Evolutionary conservation across 2,113 vertebrate species (phyloP).

Genomic region (Saguinus imperator): DNA sequence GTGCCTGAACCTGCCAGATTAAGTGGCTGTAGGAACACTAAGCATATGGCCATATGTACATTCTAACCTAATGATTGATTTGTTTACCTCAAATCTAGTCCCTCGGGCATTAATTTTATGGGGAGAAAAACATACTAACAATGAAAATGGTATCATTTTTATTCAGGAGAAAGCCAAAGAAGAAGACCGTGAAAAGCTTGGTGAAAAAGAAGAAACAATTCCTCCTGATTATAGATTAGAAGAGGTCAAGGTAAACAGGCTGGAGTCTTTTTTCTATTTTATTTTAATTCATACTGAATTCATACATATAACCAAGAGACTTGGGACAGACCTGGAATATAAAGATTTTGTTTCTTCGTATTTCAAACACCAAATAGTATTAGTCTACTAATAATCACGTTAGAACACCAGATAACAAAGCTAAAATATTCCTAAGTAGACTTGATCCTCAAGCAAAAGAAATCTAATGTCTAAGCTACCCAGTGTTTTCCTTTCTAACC

Average conservation of each 20-base stretch:
- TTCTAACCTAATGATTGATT: not conserved
- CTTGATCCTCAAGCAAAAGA: not conserved
- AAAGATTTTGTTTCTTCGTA: conserved; percentile 1
- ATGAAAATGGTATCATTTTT: not conserved
- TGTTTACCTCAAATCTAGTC: not conserved
- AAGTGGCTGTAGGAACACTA: not conserved
- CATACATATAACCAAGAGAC: not conserved
- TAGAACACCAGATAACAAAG: not conserved
- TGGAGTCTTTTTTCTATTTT: not conserved
- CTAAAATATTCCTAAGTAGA: not conserved
- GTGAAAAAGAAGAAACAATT: conserved; percentile 86
- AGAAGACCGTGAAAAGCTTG: conserved; percentile 81
- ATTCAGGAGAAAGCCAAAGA: conserved; percentile 83
- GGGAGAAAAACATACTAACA: not conserved
- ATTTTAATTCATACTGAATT: not conserved
- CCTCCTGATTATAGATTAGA: conserved; percentile 84
- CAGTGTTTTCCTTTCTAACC: not conserved
- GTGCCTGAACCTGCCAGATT: too few relatives aligned
- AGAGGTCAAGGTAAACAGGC: conserved; percentile 80
- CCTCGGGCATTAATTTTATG: not conserved
- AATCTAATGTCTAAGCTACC: not conserved
- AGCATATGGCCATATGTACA: rapidly evolving
- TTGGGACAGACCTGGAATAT: not conserved
- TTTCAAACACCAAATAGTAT: not conserved
- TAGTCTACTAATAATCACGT: not conserved